phyloP scores from a whole-genome alignment of 2,888 invertebrate genomes.

The Argynnis bischoffii region DNA sequence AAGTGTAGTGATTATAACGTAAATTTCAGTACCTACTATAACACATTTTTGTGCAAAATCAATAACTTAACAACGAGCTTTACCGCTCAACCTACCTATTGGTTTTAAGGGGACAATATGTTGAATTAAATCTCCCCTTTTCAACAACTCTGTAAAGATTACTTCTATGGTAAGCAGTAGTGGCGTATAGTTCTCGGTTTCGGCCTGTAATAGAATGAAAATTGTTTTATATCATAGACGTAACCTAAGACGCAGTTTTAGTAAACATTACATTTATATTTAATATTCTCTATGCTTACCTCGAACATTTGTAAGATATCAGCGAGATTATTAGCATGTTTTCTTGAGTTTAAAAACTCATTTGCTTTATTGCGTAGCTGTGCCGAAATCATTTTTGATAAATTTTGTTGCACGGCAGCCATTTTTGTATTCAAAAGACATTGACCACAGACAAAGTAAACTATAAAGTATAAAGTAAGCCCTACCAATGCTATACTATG shows the following conservation, averaged over 20 bases:
- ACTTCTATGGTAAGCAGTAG: constrained; percentile 87
- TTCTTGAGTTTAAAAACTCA: constrained; percentile 85
- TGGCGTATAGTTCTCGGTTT: constrained; percentile 77
- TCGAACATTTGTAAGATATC: constrained; percentile 87
- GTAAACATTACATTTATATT: constrained; percentile 34
- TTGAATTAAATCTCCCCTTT: constrained; percentile 85
- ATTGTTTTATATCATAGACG: constrained; percentile 48
- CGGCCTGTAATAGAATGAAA: constrained; percentile 63
- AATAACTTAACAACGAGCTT: constrained; percentile 50
- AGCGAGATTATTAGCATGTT: constrained; percentile 85
- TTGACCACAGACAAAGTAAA: constrained; percentile 26
- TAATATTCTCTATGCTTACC: constrained; percentile 58
- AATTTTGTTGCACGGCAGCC: constrained; percentile 70
- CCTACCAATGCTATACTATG: no score
- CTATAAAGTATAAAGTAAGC: neutral
- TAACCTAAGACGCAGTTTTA: constrained; percentile 48
- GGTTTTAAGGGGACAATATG: constrained; percentile 83
- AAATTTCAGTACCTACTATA: neutral
- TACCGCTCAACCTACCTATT: constrained; percentile 61
- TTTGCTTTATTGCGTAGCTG: constrained; percentile 86
- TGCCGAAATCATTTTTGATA: constrained; percentile 83
- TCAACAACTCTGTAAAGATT: constrained; percentile 86
- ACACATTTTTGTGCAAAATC: constrained; percentile 50
- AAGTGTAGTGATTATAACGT: neutral
- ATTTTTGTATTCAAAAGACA: constrained; percentile 70